Percentiles rank a stretch among this genome's conserved stretches.
Conservation (phyloP, 2,888 invertebrate species). For the Dendrolimus houi region DNA sequence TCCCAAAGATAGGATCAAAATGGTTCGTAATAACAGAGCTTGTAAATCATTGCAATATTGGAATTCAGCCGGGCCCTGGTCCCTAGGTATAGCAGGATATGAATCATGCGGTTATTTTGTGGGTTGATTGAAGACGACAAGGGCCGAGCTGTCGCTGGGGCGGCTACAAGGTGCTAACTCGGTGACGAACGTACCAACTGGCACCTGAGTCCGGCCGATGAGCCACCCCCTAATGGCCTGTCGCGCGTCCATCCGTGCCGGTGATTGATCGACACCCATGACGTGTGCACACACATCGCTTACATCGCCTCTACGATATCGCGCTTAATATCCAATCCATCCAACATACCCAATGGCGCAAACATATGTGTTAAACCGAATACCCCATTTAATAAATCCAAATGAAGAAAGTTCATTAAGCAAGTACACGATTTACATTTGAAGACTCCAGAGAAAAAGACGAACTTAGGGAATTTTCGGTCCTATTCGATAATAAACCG, state of each 20-base stretch:
- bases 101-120: slow-evolving; percentile 33
- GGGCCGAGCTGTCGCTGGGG: slow-evolving; percentile 21
- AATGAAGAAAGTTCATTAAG: neutral
- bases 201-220: slow-evolving; percentile 50
- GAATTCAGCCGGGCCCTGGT: neutral
- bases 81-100: slow-evolving; percentile 18
- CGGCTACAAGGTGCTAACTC: slow-evolving; percentile 13
- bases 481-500: no score
- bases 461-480: no score
- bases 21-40: neutral
- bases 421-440: no score
- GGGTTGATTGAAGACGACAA: slow-evolving; percentile 41
- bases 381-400: neutral
- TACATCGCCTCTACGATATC: slow-evolving; percentile 48
- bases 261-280: slow-evolving; percentile 69
- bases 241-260: slow-evolving; percentile 59
- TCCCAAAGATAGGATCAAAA: neutral
- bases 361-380: neutral
- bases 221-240: slow-evolving; percentile 65
- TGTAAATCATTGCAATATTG: neutral
- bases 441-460: no score
- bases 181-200: slow-evolving; percentile 22
- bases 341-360: slow-evolving; percentile 28
- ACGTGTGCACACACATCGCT: slow-evolving; percentile 56
- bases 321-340: slow-evolving; percentile 59